These are phyloP conservation scores for Leptobrachium leishanense DNA, from an alignment of 2,113 vertebrate species.

Conservation along the genomic window DNA sequence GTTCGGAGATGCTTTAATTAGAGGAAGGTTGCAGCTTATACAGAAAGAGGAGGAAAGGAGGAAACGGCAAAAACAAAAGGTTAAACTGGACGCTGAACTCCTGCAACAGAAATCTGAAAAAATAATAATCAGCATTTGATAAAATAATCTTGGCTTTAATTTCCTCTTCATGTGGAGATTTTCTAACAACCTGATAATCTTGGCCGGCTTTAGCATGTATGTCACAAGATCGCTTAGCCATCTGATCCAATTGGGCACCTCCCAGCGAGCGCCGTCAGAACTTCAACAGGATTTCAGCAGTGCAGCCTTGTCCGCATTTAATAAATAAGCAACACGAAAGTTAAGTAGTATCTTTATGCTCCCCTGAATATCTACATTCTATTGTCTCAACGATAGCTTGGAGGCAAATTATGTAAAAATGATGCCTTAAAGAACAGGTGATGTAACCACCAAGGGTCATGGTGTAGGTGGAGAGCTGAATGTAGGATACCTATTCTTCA, in stretches of 20 bases:
- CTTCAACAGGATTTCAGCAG: not conserved
- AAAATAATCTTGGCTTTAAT: slow-evolving; percentile 7
- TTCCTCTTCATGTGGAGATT: slow-evolving; percentile 11
- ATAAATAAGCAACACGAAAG: not conserved
- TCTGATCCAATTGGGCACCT: slow-evolving; percentile 54
- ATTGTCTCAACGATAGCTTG: too few species aligned
- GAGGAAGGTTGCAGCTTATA: slow-evolving; percentile 19
- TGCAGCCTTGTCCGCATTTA: not conserved
- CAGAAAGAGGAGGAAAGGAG: slow-evolving; percentile 11
- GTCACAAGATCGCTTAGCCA: slow-evolving; percentile 35
- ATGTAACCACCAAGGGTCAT: too few species aligned
- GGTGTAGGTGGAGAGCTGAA: too few species aligned
- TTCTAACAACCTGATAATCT: slow-evolving; percentile 38
- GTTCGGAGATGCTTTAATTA: slow-evolving; percentile 22
- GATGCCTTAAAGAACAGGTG: too few species aligned
- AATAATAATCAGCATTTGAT: not conserved
- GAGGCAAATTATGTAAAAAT: too few species aligned
- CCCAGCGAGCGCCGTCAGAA: slow-evolving; percentile 9
- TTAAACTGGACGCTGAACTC: not conserved
- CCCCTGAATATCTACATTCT: too few species aligned
- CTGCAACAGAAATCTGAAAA: not conserved
- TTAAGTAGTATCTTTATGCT: too few species aligned
- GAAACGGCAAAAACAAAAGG: not conserved
- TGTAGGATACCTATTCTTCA: too few species aligned
- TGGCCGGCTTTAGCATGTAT: slow-evolving; percentile 18